These are phyloP conservation scores for Philaethria dido DNA, from an alignment of 2,888 invertebrate genomes.

Conservation along the genomic window DNA sequence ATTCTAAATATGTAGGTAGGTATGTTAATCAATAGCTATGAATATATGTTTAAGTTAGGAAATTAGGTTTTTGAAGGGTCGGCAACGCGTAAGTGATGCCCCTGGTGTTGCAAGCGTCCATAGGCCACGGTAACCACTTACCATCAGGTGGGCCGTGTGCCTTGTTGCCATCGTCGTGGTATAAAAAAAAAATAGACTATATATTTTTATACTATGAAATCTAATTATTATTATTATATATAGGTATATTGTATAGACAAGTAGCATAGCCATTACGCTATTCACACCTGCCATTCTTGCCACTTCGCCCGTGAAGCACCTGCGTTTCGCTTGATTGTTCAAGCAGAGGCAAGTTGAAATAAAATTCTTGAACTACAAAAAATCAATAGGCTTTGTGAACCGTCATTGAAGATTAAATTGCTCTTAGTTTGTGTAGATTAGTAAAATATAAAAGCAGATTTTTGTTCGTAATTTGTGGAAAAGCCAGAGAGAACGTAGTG, in stretches of 20 bases:
- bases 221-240: background rate
- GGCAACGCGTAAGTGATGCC: no score
- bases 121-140: no score
- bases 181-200: no score
- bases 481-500: background rate
- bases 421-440: background rate
- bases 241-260: background rate
- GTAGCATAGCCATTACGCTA: background rate
- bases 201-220: background rate
- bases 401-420: background rate
- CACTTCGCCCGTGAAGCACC: constrained; percentile 39
- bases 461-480: background rate
- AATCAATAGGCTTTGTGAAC: constrained; percentile 13
- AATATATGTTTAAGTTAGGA: no score
- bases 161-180: no score
- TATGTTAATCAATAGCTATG: no score
- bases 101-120: no score
- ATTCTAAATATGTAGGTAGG: no score
- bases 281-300: constrained; percentile 47
- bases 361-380: constrained; percentile 26
- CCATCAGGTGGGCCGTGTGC: no score
- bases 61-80: no score
- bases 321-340: constrained; percentile 43
- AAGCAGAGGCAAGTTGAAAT: constrained; percentile 32
- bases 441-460: background rate